Conservation (phyloP, 30 jellyfish, hydroid and myxozoan species). For the Chironex yamaguchii region DNA sequence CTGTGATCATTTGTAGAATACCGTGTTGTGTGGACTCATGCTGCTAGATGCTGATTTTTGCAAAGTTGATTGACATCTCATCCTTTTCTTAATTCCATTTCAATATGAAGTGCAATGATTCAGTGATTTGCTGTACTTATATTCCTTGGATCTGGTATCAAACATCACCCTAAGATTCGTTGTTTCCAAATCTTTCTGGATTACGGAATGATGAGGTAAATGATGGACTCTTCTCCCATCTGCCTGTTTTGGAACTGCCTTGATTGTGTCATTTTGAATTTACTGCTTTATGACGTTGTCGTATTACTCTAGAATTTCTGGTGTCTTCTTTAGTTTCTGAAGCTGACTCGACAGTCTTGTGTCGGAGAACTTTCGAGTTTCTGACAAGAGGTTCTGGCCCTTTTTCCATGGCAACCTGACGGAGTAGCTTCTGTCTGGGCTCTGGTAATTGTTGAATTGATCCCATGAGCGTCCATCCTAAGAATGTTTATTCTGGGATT, state of each 20-base stretch:
- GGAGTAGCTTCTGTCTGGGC: slow-evolving; percentile 27
- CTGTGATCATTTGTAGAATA: slow-evolving; percentile 13
- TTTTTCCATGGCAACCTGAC: slow-evolving; percentile 59
- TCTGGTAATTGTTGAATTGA: slow-evolving; percentile 9
- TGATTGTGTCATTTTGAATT: no score
- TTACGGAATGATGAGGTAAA: slow-evolving; percentile 62
- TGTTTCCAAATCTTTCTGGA: slow-evolving; percentile 36
- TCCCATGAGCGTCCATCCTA: slow-evolving; percentile 61
- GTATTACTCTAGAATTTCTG: no score
- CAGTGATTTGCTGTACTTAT: slow-evolving; percentile 42
- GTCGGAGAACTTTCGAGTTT: background rate
- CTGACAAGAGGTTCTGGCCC: slow-evolving; percentile 18
- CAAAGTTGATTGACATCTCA: slow-evolving; percentile 29
- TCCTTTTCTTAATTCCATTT: slow-evolving; percentile 50
- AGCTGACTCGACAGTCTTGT: slow-evolving; percentile 22
- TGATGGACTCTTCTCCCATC: background rate
- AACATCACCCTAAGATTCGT: slow-evolving; percentile 50
- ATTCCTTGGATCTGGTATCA: slow-evolving; percentile 41
- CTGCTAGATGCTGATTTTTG: background rate
- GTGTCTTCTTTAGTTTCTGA: no score
- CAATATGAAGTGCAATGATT: slow-evolving; percentile 63
- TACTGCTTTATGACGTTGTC: no score
- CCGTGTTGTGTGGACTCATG: slow-evolving; percentile 24
- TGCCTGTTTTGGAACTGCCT: no score
- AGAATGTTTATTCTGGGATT: slow-evolving; percentile 35